Conservation (phyloP, 2,113 vertebrate species). For the Amazona guildingii region DNA sequence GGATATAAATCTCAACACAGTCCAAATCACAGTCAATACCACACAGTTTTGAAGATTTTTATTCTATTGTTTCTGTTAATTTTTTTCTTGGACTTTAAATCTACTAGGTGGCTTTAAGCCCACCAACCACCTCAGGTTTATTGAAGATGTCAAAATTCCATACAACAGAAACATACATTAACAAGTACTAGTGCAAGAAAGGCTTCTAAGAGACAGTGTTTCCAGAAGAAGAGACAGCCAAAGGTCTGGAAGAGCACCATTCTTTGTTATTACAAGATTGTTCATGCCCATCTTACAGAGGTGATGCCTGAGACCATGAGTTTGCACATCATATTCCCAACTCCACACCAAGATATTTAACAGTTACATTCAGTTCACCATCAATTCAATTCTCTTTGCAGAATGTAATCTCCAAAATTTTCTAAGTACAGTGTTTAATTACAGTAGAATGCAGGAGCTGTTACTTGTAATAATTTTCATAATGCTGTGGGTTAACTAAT, state of each 20-base stretch:
- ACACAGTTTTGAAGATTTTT: neutral
- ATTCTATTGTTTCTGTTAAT: neutral
- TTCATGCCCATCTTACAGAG: neutral
- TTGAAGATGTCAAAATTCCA: neutral
- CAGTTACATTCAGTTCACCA: neutral
- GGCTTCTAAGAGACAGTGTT: neutral
- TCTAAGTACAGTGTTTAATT: neutral
- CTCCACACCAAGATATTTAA: neutral
- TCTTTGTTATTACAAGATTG: neutral
- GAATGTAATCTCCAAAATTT: neutral
- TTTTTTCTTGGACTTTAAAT: neutral
- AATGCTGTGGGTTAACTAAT: neutral
- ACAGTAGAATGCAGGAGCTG: neutral
- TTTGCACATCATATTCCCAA: neutral
- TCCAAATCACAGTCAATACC: neutral
- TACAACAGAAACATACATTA: neutral
- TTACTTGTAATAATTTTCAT: neutral
- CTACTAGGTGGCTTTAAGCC: neutral
- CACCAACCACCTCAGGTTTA: neutral
- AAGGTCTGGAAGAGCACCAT: neutral
- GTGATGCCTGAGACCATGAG: neutral
- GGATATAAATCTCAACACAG: neutral
- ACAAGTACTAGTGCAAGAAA: neutral
- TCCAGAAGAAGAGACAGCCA: neutral
- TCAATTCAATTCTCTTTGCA: neutral